A percentile compares a stretch with the other conserved stretches of the same genome.
Evolutionary conservation across 30 jellyfish, hydroid and myxozoan genomes (phyloP).

Genomic region (Pelagia noctiluca): DNA sequence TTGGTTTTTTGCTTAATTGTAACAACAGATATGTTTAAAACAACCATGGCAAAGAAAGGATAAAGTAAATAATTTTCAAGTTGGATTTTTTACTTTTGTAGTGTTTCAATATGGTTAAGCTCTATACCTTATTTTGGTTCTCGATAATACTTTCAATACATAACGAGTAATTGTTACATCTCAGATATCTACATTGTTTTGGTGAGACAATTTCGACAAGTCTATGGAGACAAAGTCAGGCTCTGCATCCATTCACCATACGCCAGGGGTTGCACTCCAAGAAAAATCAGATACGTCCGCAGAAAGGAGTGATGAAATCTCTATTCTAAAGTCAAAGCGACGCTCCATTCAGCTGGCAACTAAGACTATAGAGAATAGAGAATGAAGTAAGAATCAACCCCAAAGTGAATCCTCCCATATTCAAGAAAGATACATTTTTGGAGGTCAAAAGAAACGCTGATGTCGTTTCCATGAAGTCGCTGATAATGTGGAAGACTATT

Average conservation of each 20-base stretch:
- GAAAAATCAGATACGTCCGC: slow-evolving; percentile 17
- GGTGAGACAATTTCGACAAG: slow-evolving; percentile 54
- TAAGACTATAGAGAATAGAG: not conserved
- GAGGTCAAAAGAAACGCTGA: not conserved
- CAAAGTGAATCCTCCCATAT: slow-evolving; percentile 8
- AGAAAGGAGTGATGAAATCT: not conserved
- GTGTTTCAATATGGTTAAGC: too few relatives aligned
- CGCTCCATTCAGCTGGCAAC: slow-evolving; percentile 4
- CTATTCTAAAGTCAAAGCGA: slow-evolving; percentile 12
- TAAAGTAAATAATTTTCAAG: too few relatives aligned
- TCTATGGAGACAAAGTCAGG: slow-evolving; percentile 3
- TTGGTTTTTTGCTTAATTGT: too few relatives aligned
- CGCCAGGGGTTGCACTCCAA: slow-evolving; percentile 50
- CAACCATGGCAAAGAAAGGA: too few relatives aligned
- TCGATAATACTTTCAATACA: too few relatives aligned
- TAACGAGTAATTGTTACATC: not conserved
- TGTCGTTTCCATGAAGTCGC: not conserved
- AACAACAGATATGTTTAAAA: too few relatives aligned
- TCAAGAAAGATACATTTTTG: not conserved
- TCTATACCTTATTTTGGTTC: too few relatives aligned
- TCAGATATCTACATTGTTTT: slow-evolving; percentile 22
- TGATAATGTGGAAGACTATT: slow-evolving; percentile 10
- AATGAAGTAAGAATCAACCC: not conserved
- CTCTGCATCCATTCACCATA: not conserved
- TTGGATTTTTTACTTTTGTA: too few relatives aligned